Evolutionary conservation across 2,888 invertebrate genomes (phyloP), one percentile per base, ranked within the genome.

Genomic region (Acanthococcus lagerstroemiae): DNA sequence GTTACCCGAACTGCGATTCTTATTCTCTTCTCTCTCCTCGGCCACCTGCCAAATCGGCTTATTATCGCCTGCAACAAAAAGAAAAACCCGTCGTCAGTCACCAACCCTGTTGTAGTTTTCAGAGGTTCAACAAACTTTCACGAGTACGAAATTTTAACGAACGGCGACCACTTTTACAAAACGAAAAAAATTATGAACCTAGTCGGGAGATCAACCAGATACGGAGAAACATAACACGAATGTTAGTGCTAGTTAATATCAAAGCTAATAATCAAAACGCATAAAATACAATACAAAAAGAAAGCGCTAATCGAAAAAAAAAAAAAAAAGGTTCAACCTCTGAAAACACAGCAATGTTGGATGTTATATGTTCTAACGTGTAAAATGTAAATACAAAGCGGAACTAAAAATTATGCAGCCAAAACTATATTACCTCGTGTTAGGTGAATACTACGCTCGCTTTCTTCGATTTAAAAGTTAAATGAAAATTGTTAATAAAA

Each of bases 1-100:
- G 75, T 90, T 90, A 75, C 90, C 91, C 74, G 88, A 85, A 78
- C 90, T 90, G 74, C 88, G 82, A 72, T 84, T 84, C 78, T 97
- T 97, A 78, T 94, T 95, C 77, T 95, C 96, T 77, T 99, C 97
- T 4, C 96, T 83, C 75, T 99, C 97, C 77, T 99, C 99, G 0
- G 99, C 99, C 73, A 97, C 93, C 83, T 95, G 90, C 92, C 93
- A 94, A 75, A 95, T 95, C 9, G 94, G 91, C 78, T 94, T 95
- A 80, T 94, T 94, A 77, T 92, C 90, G 67, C 86, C 90, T 87
- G 79, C 37, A 73, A 72, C 65, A 69, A 60, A 67, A 67, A 52
- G 57, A 65, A 60, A 68, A 63, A n/a, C 1, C 24, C 26, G 9
- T 27, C 17, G 50, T 61, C 25, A 48, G 54, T 46, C 25, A 67